Evolutionary conservation across 2,113 vertebrate genomes (phyloP).

Genomic region (Alligator sinensis): DNA sequence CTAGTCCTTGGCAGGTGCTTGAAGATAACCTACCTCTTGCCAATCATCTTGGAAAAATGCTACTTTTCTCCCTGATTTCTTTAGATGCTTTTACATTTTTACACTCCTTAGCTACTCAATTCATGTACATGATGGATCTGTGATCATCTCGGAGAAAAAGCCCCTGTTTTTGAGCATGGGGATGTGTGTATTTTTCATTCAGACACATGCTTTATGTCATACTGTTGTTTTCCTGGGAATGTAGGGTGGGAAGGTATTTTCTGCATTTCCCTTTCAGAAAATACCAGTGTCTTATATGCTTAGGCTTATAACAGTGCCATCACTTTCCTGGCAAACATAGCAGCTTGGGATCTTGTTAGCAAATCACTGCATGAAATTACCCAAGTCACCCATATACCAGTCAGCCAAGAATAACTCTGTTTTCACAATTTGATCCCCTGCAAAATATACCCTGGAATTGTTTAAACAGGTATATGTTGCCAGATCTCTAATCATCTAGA

Average conservation of each 20-base stretch:
- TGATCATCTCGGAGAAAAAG: neutral
- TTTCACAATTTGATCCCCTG: slow-evolving; percentile 2
- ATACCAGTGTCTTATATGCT: neutral
- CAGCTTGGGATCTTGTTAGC: slow-evolving; percentile 39
- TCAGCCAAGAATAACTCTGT: slow-evolving; percentile 32
- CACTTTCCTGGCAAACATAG: slow-evolving; percentile 19
- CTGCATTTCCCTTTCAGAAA: neutral
- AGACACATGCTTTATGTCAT: accelerated
- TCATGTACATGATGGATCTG: accelerated
- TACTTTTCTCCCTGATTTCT: neutral
- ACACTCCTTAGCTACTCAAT: accelerated
- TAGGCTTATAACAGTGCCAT: neutral
- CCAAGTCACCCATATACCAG: slow-evolving; percentile 19
- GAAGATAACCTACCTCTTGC: neutral
- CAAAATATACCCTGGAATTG: neutral
- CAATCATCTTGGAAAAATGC: neutral
- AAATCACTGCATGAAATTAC: neutral
- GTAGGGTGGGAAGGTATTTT: neutral
- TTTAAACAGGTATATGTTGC: neutral
- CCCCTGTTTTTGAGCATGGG: neutral
- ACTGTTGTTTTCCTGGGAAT: neutral
- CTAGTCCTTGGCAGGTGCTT: neutral
- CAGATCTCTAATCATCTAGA: neutral
- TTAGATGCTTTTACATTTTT: neutral
- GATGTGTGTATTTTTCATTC: accelerated